Percentiles rank a stretch among this genome's conserved stretches.
Conservation (phyloP, 2,888 invertebrate species). For the Syrista parreyssii region DNA sequence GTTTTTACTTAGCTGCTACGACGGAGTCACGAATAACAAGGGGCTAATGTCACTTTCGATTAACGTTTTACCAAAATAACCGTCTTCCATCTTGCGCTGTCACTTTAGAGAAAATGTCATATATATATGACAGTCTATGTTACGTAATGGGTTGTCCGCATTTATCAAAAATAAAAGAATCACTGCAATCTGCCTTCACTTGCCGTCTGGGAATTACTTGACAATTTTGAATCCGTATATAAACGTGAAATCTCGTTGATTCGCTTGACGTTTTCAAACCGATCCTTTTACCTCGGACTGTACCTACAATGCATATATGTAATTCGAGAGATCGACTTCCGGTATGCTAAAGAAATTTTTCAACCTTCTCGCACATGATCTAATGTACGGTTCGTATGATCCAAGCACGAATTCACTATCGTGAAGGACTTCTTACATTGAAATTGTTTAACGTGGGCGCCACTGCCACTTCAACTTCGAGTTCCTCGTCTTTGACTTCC, state of each 20-base stretch:
- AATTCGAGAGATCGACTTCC: not conserved
- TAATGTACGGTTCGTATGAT: not conserved
- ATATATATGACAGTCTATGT: not conserved
- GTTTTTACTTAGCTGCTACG: not conserved
- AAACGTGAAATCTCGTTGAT: too few relatives aligned
- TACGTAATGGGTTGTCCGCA: not conserved
- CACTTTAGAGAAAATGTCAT: not conserved
- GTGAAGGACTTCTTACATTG: not conserved
- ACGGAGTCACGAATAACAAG: not conserved
- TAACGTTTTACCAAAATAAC: not conserved
- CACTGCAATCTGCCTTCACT: not conserved
- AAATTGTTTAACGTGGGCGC: not conserved
- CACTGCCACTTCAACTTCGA: not conserved
- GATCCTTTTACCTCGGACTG: too few relatives aligned
- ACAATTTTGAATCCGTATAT: not conserved
- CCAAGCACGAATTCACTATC: not conserved
- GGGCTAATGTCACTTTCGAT: not conserved
- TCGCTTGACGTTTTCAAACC: too few relatives aligned
- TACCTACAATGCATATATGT: not conserved
- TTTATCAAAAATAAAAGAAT: not conserved
- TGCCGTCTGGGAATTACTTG: not conserved
- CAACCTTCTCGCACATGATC: not conserved
- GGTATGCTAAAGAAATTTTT: not conserved
- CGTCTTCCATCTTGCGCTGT: not conserved
- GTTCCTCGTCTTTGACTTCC: not conserved